Conservation (phyloP, 2,888 invertebrate species). For the Linyphia triangularis region DNA sequence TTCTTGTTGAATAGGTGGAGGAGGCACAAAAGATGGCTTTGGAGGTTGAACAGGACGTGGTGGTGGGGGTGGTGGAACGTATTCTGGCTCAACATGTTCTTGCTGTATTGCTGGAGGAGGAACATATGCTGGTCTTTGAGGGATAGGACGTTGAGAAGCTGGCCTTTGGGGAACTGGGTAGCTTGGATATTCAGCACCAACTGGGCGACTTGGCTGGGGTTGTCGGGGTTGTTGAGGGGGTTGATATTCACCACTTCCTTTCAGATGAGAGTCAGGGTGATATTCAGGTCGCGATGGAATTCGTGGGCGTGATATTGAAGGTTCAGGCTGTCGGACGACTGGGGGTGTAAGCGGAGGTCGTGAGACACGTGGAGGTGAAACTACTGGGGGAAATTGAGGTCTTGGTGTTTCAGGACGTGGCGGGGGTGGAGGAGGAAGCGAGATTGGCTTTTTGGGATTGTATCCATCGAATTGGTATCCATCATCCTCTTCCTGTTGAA, state of each 20-base stretch:
- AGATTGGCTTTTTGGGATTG: slow-evolving; percentile 35
- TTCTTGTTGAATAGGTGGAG: slow-evolving; percentile 61
- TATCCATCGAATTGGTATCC: slow-evolving; percentile 67
- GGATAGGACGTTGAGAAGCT: neutral
- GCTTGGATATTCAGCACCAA: slow-evolving; percentile 57
- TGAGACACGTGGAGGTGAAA: slow-evolving; percentile 64
- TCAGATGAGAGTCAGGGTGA: slow-evolving; percentile 64
- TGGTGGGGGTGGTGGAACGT: slow-evolving; percentile 67
- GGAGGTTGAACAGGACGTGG: slow-evolving; percentile 40
- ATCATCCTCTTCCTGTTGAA: slow-evolving; percentile 65
- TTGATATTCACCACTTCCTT: slow-evolving; percentile 53
- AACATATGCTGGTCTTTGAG: slow-evolving; percentile 45
- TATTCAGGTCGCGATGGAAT: slow-evolving; percentile 38
- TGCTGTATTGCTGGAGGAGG: slow-evolving; percentile 66
- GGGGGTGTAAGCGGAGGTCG: slow-evolving; percentile 64
- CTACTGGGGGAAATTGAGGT: slow-evolving; percentile 63
- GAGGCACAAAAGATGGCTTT: slow-evolving; percentile 34
- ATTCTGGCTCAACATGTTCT: slow-evolving; percentile 64
- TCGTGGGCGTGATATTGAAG: slow-evolving; percentile 33
- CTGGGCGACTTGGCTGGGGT: slow-evolving; percentile 65
- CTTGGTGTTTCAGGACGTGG: slow-evolving; percentile 28
- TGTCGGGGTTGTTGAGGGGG: slow-evolving; percentile 50
- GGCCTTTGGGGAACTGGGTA: slow-evolving; percentile 61
- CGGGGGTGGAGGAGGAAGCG: slow-evolving; percentile 46
- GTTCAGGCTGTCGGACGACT: slow-evolving; percentile 53